Evolutionary conservation across 2,797 vertebrate genomes (phyloP), one percentile per base, ranked within the genome.

Genomic region (Falco rusticolus): DNA sequence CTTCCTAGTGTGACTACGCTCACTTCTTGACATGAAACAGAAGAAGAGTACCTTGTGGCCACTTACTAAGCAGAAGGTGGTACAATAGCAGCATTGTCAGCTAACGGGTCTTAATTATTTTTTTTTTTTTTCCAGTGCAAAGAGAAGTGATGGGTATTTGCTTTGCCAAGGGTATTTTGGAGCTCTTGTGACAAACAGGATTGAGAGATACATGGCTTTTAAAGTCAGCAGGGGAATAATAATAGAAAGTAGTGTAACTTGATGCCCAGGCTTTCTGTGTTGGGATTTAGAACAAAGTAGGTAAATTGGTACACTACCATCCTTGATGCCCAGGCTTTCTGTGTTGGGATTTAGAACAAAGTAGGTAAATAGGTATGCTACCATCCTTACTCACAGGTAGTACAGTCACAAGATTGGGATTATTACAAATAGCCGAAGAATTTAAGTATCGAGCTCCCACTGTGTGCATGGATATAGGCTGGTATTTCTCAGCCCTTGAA

Each of bases 121-220:
- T 16, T 8, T 31, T 53, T 33, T 33, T 16, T 22, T 9, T 8
- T n/a, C 14, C 16, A 45, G 20, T 5, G 16, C 16, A 12, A n/a
- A 57, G 37, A 0, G 4, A 33, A 54, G 21, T 18, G 29, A 13
- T 51, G 28, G 19, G 2, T 45, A 13, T 24, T 57, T 45, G 9
- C 4, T 59, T 45, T 65, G 37, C 51, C 11, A n/a, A 29, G 37
- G 33, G 9, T 37, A 0, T 33, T 50, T 10, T 25, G 21, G 19
- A 70, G 50, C 59, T 64, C 33, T 33, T 33, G 4, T 25, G 9
- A 57, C 53, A 28, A 56, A 14, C 5, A 5, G 22, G 9, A 37
- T 2, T 2, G 56, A 37, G 33, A 17, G 43, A 43, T 19, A 2
- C 0, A 16, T 13, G 37, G 28, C 8, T 16, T 71, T n/a, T 43